phyloP scores from a whole-genome alignment of 2,797 vertebrate species.

The Gallinago solitaria region DNA sequence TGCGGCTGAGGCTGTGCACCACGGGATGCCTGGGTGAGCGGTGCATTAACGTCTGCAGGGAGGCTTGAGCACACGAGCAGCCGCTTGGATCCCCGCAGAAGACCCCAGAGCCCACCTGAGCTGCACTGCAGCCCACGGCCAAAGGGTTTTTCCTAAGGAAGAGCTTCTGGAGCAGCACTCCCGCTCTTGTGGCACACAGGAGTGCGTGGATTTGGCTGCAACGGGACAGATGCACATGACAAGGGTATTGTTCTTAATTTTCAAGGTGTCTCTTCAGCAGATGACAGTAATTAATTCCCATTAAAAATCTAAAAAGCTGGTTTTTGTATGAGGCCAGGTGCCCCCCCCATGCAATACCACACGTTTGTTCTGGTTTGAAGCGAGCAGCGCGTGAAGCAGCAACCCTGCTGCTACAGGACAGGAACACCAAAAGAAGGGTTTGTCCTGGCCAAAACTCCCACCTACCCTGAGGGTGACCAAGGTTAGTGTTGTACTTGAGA shows the following conservation, averaged over 20 bases:
- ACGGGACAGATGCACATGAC: neutral
- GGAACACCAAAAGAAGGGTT: neutral
- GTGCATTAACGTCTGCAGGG: neutral
- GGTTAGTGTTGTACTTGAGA: neutral
- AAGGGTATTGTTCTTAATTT: neutral
- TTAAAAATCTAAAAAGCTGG: neutral
- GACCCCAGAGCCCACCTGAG: neutral
- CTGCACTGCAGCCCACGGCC: neutral
- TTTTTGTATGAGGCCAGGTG: neutral
- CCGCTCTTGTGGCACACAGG: fast-evolving
- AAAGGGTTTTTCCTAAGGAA: neutral
- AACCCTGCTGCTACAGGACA: neutral
- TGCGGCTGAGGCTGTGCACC: fast-evolving
- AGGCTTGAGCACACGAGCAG: neutral
- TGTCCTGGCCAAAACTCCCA: neutral
- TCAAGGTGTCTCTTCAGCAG: neutral
- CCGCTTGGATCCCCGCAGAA: neutral
- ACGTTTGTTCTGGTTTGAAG: neutral
- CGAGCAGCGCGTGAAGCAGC: fast-evolving
- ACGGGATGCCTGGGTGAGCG: fast-evolving
- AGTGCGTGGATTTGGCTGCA: neutral
- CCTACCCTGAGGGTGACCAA: neutral
- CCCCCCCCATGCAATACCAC: fast-evolving
- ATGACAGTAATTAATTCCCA: neutral
- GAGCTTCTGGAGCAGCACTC: neutral